Evolutionary conservation across 1,140 invertebrate species (phyloP).

Genomic region (Zaprionus ghesquierei): DNA sequence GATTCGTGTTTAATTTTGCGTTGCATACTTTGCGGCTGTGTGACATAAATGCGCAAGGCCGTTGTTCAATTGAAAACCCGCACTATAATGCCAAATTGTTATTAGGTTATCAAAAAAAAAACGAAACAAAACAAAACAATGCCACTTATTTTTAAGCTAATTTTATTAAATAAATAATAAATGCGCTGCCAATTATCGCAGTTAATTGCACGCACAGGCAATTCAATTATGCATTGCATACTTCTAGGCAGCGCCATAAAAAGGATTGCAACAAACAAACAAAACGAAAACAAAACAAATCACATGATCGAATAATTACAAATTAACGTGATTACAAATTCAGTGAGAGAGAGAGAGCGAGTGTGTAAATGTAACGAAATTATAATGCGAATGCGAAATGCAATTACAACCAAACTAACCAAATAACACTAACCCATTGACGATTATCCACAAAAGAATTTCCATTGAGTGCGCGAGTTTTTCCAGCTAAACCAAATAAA

Average conservation of each 20-base stretch:
- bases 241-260: background rate
- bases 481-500: background rate
- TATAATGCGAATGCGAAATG: conserved; percentile 12
- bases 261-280: background rate
- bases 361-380: background rate
- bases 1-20: background rate
- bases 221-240: conserved; percentile 13
- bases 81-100: background rate
- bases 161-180: background rate
- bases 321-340: conserved; percentile 2
- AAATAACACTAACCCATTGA: conserved; percentile 8
- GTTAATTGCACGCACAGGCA: background rate
- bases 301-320: background rate
- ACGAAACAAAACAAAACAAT: background rate
- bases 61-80: no score
- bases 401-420: conserved; percentile 5
- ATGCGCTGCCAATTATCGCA: background rate
- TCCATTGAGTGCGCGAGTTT: background rate
- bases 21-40: background rate
- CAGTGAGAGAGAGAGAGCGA: background rate
- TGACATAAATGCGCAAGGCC: background rate
- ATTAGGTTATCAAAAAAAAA: background rate
- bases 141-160: background rate
- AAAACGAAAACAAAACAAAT: background rate
- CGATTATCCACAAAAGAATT: conserved; percentile 15